Evolutionary conservation across 2,888 invertebrate species (phyloP), one percentile per base, ranked within the genome.

Genomic region (Osedax frankpressi): DNA sequence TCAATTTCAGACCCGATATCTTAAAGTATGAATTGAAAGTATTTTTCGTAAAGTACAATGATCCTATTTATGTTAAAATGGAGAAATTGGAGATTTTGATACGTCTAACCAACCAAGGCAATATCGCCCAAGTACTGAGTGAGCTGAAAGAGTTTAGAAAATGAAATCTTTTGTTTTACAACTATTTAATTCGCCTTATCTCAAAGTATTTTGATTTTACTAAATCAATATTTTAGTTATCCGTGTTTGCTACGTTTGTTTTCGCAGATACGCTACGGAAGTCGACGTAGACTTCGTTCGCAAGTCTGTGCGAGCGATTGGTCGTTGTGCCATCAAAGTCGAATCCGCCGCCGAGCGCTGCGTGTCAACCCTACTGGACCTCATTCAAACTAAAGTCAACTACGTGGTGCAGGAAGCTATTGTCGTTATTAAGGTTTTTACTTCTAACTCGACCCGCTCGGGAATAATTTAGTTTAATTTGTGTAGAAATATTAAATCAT

Each of bases 41-140:
- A 73, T 99, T 98, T 87, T 98, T 98, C 85, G 98, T 99, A 59
- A 98, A 98, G 83, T 98, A 99, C 87, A 99, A 98, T 85, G 98
- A 99, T 86, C 98, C 98, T 0, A 99, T 99, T 83, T 98, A 99
- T 85, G 98, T 99, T 65, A 98, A 98, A 84, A 87, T 98, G 76
- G 98, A 98, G 85, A 98, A 98, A 84, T 83, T 98, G 80, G 98
- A 98, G 84, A 98, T 98, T 74, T 98, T 98, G 97, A 99, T 99
- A 81, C 90, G 98, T 24, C 87, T 99, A 78, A 97, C 98, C 24
- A 94, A 94, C 67, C 95, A 97, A 84, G 91, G 92, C 24, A 99
- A 99, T 85, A 98, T 98, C 80, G 93, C 95, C 0, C 97, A 98
- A 85, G 83, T 84, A 11, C 87, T 98, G 29, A 95, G 96, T 62